A percentile compares a stretch with the other conserved stretches of the same genome.
Evolutionary conservation across 2,113 vertebrate genomes (phyloP).

Genomic region (Brevimyrus niger): DNA sequence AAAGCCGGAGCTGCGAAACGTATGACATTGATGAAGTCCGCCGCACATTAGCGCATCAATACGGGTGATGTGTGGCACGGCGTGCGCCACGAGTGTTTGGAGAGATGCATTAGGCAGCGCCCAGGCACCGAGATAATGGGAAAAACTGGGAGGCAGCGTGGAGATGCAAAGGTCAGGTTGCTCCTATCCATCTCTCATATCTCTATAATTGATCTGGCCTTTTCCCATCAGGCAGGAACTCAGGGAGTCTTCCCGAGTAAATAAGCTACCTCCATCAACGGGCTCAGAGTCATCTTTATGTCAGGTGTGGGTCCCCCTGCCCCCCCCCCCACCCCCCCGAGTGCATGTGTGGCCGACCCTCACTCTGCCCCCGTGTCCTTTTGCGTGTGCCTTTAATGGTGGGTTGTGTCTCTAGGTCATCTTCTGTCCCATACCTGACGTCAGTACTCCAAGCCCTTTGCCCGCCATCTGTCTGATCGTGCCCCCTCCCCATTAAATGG

Average conservation of each 20-base stretch:
- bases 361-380: neutral
- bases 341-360: neutral
- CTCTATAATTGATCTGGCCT: slow-evolving; percentile 36
- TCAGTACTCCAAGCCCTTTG: neutral
- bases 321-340: too few species aligned
- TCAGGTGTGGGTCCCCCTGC: neutral
- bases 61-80: slow-evolving; percentile 2
- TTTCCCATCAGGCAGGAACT: slow-evolving; percentile 31
- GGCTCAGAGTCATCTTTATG: slow-evolving; percentile 14
- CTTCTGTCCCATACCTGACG: neutral
- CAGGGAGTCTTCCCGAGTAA: slow-evolving; percentile 28
- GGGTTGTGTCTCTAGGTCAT: neutral
- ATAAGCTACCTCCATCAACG: slow-evolving; percentile 23
- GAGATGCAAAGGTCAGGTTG: slow-evolving; percentile 34
- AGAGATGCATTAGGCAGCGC: neutral
- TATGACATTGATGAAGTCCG: neutral
- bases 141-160: slow-evolving; percentile 1
- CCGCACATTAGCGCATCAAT: slow-evolving; percentile 23
- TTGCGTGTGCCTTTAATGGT: neutral
- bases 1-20: neutral
- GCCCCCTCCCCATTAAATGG: neutral
- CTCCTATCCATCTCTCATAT: slow-evolving; percentile 26
- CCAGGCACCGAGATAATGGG: slow-evolving; percentile 6
- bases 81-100: neutral
- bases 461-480: neutral